Conservation (phyloP, 2,113 vertebrate genomes). For the Tetrax tetrax region DNA sequence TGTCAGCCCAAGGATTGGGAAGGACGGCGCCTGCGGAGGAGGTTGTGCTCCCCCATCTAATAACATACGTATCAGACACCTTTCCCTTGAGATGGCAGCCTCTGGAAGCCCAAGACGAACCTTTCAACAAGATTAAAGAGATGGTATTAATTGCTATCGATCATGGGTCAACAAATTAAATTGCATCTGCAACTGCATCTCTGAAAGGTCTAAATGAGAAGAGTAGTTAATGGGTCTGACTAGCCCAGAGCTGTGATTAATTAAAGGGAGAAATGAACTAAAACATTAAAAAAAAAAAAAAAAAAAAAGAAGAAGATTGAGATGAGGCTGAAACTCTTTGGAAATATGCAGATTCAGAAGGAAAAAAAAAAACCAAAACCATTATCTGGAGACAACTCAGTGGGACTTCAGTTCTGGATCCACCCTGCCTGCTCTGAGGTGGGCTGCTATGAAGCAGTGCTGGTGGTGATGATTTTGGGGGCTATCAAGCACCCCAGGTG, state of each 20-base stretch:
- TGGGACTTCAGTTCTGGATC: not conserved
- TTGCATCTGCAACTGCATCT: slow-evolving; percentile 85
- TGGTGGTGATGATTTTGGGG: accelerated
- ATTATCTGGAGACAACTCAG: not conserved
- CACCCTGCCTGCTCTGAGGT: not conserved
- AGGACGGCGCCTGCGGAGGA: accelerated
- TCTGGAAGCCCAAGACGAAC: slow-evolving; percentile 76
- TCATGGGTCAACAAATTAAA: slow-evolving; percentile 93
- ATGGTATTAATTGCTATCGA: slow-evolving; percentile 96
- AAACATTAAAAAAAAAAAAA: not conserved
- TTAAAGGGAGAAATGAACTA: slow-evolving; percentile 79
- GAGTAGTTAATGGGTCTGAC: slow-evolving; percentile 86
- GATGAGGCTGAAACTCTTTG: slow-evolving; percentile 18
- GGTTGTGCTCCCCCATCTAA: slow-evolving; percentile 1
- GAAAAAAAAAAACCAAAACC: not conserved
- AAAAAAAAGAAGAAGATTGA: not conserved
- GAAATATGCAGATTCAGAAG: not conserved
- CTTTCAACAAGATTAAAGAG: slow-evolving; percentile 93
- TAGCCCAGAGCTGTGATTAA: slow-evolving; percentile 88
- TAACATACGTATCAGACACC: slow-evolving; percentile 23
- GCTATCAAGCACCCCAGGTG: not conserved
- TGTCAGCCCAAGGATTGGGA: accelerated
- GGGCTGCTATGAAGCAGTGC: not conserved
- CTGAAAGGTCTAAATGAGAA: slow-evolving; percentile 81
- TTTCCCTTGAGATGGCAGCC: slow-evolving; percentile 64